Evolutionary conservation across 2,888 invertebrate genomes (phyloP).

Genomic region (Germaria angustata): DNA sequence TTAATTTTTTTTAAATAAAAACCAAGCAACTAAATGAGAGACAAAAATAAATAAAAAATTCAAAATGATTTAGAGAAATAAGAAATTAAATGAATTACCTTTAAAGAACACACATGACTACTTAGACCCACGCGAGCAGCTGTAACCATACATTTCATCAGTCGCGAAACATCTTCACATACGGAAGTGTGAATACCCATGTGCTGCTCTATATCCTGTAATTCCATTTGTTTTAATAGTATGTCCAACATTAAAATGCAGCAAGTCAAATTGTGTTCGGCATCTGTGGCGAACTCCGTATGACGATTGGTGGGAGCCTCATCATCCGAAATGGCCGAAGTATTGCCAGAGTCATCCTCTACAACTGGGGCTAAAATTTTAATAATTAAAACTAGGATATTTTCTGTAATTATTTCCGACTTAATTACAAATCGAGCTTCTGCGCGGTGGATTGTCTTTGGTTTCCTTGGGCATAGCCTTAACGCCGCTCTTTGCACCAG

Average conservation of each 20-base stretch:
- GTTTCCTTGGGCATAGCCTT: slow-evolving; percentile 77
- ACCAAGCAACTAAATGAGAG: too few species aligned
- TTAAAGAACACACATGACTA: slow-evolving; percentile 82
- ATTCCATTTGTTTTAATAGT: slow-evolving; percentile 94
- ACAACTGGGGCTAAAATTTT: slow-evolving; percentile 82
- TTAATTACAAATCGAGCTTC: slow-evolving; percentile 82
- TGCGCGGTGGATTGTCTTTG: slow-evolving; percentile 79
- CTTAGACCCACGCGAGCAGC: slow-evolving; percentile 86
- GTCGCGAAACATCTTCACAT: slow-evolving; percentile 86
- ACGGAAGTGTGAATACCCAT: slow-evolving; percentile 88
- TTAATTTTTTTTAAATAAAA: too few species aligned
- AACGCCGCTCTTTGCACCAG: slow-evolving; percentile 70
- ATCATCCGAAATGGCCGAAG: slow-evolving; percentile 86
- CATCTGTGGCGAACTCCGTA: slow-evolving; percentile 86
- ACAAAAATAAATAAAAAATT: not conserved
- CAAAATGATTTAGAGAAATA: too few species aligned
- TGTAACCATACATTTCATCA: slow-evolving; percentile 88
- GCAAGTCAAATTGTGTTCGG: slow-evolving; percentile 92
- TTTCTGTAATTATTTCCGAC: not conserved
- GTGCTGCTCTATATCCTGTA: slow-evolving; percentile 91
- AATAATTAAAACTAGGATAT: not conserved
- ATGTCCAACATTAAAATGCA: slow-evolving; percentile 98
- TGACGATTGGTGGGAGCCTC: slow-evolving; percentile 83
- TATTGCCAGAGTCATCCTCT: slow-evolving; percentile 85
- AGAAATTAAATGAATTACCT: too few species aligned